A percentile compares a stretch with the other conserved stretches of the same genome.
phyloP scores from a whole-genome alignment of 53 echinoderm and acorn worm species.

The Antedon mediterranea region DNA sequence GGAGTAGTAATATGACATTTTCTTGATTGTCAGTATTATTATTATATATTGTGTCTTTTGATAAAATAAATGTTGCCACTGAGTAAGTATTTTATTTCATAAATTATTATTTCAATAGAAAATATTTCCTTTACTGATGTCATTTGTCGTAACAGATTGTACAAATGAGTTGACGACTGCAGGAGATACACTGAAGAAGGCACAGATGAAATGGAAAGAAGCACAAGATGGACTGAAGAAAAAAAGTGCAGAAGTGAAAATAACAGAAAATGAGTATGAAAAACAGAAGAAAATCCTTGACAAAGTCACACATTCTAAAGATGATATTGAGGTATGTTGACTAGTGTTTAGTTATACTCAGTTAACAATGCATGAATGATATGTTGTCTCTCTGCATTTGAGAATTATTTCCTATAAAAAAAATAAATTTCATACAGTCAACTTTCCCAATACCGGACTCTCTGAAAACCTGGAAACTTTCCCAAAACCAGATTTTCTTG shows the following conservation, averaged over 20 bases:
- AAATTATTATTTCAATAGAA: too few species aligned
- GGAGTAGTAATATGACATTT: too few species aligned
- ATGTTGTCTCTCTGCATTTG: neutral
- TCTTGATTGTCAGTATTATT: too few species aligned
- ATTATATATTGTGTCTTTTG: too few species aligned
- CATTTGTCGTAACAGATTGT: slow-evolving; percentile 34
- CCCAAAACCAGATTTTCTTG: too few species aligned
- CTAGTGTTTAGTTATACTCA: neutral
- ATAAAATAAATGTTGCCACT: too few species aligned
- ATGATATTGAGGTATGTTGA: slow-evolving; percentile 59
- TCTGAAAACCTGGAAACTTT: too few species aligned
- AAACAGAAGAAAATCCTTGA: slow-evolving; percentile 66
- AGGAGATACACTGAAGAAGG: slow-evolving; percentile 73
- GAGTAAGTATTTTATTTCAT: too few species aligned
- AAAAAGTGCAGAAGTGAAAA: slow-evolving; percentile 81
- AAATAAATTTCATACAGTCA: too few species aligned
- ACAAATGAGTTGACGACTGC: slow-evolving; percentile 72
- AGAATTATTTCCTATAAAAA: too few species aligned
- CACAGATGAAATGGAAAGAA: slow-evolving; percentile 83
- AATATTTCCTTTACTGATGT: too few species aligned
- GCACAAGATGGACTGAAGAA: slow-evolving; percentile 84
- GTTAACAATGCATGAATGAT: neutral
- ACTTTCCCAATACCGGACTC: too few species aligned
- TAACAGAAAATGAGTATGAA: slow-evolving; percentile 86
- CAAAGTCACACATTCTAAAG: slow-evolving; percentile 55